Evolutionary conservation across 2,113 vertebrate species (phyloP).

Genomic region (Chroicocephalus ridibundus): DNA sequence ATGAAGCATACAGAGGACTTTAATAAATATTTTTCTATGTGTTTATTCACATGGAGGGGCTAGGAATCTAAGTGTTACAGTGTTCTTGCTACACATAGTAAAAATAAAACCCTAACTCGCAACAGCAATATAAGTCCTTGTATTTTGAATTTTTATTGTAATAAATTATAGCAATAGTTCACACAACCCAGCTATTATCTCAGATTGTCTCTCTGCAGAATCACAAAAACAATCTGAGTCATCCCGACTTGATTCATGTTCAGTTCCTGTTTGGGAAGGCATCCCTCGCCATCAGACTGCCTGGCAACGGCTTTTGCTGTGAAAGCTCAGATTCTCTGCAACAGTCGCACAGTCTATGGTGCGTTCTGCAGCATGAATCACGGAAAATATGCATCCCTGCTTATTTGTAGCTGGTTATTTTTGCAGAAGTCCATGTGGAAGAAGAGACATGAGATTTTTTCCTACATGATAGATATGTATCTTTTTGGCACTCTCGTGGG

Average conservation of each 20-base stretch:
- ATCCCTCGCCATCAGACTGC: neutral
- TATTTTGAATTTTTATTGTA: constrained; percentile 19
- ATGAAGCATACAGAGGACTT: neutral
- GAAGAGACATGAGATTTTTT: neutral
- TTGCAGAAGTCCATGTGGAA: neutral
- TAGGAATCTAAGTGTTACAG: neutral
- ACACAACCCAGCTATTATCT: constrained; percentile 59
- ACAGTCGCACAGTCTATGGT: neutral
- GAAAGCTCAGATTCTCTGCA: constrained; percentile 9
- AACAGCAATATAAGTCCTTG: neutral
- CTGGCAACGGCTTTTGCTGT: neutral
- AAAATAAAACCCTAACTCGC: neutral
- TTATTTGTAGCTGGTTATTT: constrained; percentile 27
- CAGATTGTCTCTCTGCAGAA: constrained; percentile 46
- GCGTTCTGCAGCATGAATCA: constrained; percentile 45
- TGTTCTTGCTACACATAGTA: neutral
- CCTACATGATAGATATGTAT: neutral
- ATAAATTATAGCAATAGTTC: constrained; percentile 53
- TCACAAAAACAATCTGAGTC: constrained; percentile 60
- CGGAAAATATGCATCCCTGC: constrained; percentile 21
- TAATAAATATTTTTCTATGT: neutral
- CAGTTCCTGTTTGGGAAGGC: constrained; percentile 55
- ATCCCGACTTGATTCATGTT: constrained; percentile 39
- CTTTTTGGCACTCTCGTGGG: neutral
- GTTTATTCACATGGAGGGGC: neutral